phyloP scores from a whole-genome alignment of 1,140 invertebrate genomes.

The Penaeus chinensis region DNA sequence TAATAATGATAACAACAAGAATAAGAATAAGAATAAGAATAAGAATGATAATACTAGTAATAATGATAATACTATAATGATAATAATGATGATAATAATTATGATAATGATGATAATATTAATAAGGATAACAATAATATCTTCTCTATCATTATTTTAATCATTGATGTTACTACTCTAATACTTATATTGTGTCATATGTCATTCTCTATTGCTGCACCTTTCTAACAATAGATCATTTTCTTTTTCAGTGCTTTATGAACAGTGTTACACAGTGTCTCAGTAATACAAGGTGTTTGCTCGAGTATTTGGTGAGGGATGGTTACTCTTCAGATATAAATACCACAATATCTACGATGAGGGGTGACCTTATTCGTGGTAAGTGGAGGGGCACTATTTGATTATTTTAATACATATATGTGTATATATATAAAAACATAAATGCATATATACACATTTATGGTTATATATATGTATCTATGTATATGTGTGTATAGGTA shows the following conservation, averaged over 20 bases:
- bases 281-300: slow-evolving; percentile 84
- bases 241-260: slow-evolving; percentile 86
- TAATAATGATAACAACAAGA: too few species aligned
- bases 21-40: too few species aligned
- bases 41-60: too few species aligned
- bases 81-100: too few species aligned
- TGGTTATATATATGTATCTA: too few species aligned
- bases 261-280: slow-evolving; percentile 95
- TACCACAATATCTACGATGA: slow-evolving; percentile 82
- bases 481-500: too few species aligned
- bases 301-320: slow-evolving; percentile 82
- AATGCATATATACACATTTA: too few species aligned
- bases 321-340: slow-evolving; percentile 79
- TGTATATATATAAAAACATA: too few species aligned
- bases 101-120: too few species aligned
- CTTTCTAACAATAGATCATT: neutral
- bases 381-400: slow-evolving; percentile 25
- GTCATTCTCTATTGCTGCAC: slow-evolving; percentile 27
- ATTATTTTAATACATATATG: too few species aligned
- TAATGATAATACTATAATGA: too few species aligned
- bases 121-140: too few species aligned
- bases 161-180: neutral
- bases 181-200: neutral
- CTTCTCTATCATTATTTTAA: neutral
- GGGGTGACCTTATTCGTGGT: slow-evolving; percentile 82